Conservation (phyloP, 2,888 invertebrate genomes). For the Melinaea marsaeus region DNA sequence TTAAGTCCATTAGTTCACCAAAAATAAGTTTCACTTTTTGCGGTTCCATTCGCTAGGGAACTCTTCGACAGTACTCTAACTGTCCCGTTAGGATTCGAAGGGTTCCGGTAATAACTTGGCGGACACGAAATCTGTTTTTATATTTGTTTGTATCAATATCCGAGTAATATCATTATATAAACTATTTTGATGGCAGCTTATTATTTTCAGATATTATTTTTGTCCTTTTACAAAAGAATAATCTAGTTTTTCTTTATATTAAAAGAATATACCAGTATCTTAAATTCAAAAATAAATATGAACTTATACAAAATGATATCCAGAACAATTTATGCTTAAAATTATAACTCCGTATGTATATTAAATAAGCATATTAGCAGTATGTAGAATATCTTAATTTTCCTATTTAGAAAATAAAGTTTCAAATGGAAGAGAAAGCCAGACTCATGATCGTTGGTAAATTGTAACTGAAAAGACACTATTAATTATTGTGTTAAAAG, state of each 20-base stretch:
- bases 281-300: too few species aligned
- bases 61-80: slow-evolving; percentile 28
- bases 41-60: slow-evolving; percentile 25
- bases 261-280: too few species aligned
- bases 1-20: slow-evolving; percentile 30
- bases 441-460: slow-evolving; percentile 14
- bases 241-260: too few species aligned
- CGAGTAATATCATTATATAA: slow-evolving; percentile 1
- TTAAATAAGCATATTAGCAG: too few species aligned
- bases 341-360: too few species aligned
- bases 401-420: neutral
- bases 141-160: slow-evolving; percentile 19
- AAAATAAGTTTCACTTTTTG: slow-evolving; percentile 37
- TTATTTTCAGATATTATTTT: slow-evolving; percentile 6
- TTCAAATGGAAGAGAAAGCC: slow-evolving; percentile 1
- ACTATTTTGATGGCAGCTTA: neutral
- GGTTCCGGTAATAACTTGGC: slow-evolving; percentile 19
- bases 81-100: slow-evolving; percentile 27
- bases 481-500: too few species aligned
- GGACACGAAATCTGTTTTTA: slow-evolving; percentile 21
- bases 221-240: neutral
- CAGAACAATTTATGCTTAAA: too few species aligned
- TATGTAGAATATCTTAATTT: neutral
- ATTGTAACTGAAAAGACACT: neutral
- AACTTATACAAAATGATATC: too few species aligned